Evolutionary conservation across 1,140 invertebrate genomes (phyloP).

Genomic region (Kradibia gibbosae): DNA sequence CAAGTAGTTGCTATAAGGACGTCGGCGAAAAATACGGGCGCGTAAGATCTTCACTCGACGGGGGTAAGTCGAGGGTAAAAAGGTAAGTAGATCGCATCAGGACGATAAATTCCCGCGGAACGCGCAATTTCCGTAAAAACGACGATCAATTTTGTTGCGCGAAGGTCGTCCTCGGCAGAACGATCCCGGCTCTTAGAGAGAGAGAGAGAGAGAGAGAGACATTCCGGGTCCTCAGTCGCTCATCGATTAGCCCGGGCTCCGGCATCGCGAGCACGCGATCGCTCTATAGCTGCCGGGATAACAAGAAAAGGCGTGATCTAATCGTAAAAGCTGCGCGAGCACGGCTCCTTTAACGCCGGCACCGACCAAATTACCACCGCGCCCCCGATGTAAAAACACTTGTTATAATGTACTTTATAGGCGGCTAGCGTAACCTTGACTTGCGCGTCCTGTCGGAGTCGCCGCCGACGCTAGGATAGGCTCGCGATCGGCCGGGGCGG

Average conservation of each 20-base stretch:
- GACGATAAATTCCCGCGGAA: conserved; percentile 46
- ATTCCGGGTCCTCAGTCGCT: no score
- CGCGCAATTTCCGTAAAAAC: conserved; percentile 24
- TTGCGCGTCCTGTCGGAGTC: no score
- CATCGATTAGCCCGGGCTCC: background rate
- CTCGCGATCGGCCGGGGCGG: background rate
- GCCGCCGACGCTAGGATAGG: no score
- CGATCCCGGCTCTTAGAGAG: no score
- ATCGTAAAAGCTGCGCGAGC: background rate
- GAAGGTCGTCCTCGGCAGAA: no score
- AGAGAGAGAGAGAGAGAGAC: no score
- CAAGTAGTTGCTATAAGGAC: background rate
- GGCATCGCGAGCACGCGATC: background rate
- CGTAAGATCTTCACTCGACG: background rate
- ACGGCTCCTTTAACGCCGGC: background rate
- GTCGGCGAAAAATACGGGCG: conserved; percentile 19
- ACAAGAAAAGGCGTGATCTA: background rate
- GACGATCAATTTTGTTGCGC: background rate
- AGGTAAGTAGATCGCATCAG: background rate
- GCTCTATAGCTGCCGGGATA: background rate
- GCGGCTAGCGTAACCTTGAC: no score
- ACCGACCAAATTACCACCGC: background rate
- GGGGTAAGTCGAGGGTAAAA: background rate
- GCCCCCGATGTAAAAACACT: background rate
- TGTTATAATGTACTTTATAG: background rate